Conservation (phyloP, 1,140 invertebrate genomes). For the Meteorus sp. region DNA sequence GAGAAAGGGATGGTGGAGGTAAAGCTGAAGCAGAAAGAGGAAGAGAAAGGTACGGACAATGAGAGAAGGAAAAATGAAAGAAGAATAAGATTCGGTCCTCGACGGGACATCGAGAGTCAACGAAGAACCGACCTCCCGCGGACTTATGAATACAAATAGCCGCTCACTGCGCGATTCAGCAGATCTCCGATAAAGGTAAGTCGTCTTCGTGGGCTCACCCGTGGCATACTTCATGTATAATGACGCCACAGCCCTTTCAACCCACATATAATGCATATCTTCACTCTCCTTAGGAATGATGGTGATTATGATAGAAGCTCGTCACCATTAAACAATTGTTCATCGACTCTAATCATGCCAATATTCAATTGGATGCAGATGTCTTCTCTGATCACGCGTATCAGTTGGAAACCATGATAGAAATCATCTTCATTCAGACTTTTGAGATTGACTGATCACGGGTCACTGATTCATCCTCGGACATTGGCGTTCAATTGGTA, state of each 20-base stretch:
- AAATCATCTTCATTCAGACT: too few relatives aligned
- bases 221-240: neutral
- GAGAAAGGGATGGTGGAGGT: conserved; percentile 13
- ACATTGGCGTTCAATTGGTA: too few relatives aligned
- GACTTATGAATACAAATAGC: conserved; percentile 63
- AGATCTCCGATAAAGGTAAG: conserved; percentile 56
- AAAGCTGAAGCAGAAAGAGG: conserved; percentile 1
- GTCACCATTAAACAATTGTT: neutral
- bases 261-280: neutral
- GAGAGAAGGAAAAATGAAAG: conserved; percentile 17
- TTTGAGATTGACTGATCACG: too few relatives aligned
- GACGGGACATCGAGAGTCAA: conserved; percentile 17
- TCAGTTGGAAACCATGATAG: too few relatives aligned
- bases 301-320: too few relatives aligned
- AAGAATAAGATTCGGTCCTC: conserved; percentile 8
- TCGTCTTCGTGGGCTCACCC: conserved; percentile 27
- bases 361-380: conserved; percentile 23
- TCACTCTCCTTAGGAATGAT: neutral
- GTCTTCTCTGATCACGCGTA: neutral
- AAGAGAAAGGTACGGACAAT: conserved; percentile 8
- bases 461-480: too few relatives aligned
- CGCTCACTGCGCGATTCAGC: conserved; percentile 56
- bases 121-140: conserved; percentile 57
- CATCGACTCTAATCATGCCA: neutral
- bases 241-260: too few relatives aligned